Evolutionary conservation across 23 tunicate species (phyloP), one percentile per base, ranked within the genome.

Genomic region (Clavelina lepadiformis): DNA sequence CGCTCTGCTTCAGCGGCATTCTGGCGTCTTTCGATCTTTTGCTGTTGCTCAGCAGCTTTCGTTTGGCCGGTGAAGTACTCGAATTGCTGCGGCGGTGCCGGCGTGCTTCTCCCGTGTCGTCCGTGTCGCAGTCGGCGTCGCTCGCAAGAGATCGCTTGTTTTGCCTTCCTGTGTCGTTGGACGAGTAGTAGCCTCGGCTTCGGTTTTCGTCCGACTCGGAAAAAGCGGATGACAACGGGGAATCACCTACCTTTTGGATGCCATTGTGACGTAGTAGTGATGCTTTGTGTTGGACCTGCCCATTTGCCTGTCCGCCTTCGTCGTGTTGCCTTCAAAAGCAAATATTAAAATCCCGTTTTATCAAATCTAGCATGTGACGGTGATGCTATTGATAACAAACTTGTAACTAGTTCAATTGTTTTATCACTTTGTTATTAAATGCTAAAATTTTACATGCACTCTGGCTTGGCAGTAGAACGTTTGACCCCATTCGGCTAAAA

Each of bases 201-300:
- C n/a, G n/a, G n/a, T 61, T 15, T 26, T 78, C 84, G 46, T 78
- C 84, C 8, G 84, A 78, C 37, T 78, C 84, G 5, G 84, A 78
- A 47, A 78, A 38, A 0, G 44, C 61, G 18, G 84, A 68, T n/a
- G 75, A 68, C 18, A 45, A 46, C 28, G 38, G 21, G 33, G 69
- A 45, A 25, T 44, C 28, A 2, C 73, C 82, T 15, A 41, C 15
- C 49, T 41, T 15, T 41, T 11, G 49, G 15, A 41, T 41, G 15
- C 49, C 49, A 41, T 8, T 8, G 49, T 41, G 15, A 41, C 49
- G 11, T 41, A 8, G 11, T 8, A 15, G 49, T 15, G 49, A 41
- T 41, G 11, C 13, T 41, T 41, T 41, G 15, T 15, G n/a, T n/a
- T n/a, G n/a, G n/a, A n/a, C n/a, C n/a, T n/a, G n/a, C n/a, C n/a